A percentile compares a stretch with the other conserved stretches of the same genome.
These are phyloP conservation scores for Molanna angustata DNA, from an alignment of 2,888 invertebrate genomes.

Conservation along the genomic window DNA sequence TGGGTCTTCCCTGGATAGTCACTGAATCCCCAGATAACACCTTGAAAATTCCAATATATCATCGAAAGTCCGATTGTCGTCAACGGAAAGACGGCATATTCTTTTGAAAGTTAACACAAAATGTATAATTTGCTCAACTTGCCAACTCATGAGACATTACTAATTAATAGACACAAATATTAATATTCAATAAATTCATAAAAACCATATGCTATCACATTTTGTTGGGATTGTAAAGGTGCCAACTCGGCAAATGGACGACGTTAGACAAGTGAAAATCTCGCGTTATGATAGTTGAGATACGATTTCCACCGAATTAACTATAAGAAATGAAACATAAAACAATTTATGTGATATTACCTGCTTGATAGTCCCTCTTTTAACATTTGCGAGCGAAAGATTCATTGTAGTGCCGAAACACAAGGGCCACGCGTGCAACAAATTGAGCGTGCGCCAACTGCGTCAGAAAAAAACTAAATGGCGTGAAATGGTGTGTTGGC, in stretches of 20 bases:
- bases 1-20: slow-evolving; percentile 80
- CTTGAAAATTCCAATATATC: too few species aligned
- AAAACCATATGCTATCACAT: slow-evolving; percentile 19
- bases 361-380: slow-evolving; percentile 31
- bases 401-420: slow-evolving; percentile 18
- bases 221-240: slow-evolving; percentile 17
- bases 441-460: slow-evolving; percentile 5
- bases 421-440: slow-evolving; percentile 14
- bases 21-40: slow-evolving; percentile 95
- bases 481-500: slow-evolving; percentile 5
- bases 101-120: too few species aligned
- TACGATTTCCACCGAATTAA: not conserved
- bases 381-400: slow-evolving; percentile 19
- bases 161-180: too few species aligned
- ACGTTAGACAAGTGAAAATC: slow-evolving; percentile 9
- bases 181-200: too few species aligned
- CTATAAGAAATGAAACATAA: not conserved
- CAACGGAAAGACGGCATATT: too few species aligned
- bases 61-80: too few species aligned
- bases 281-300: not conserved
- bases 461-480: slow-evolving; percentile 10
- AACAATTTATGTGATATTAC: slow-evolving; percentile 14
- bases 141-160: too few species aligned
- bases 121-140: too few species aligned
- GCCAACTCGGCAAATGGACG: slow-evolving; percentile 30